Evolutionary conservation across 1,140 invertebrate genomes (phyloP).

Genomic region (Lutraria rhynchaena): DNA sequence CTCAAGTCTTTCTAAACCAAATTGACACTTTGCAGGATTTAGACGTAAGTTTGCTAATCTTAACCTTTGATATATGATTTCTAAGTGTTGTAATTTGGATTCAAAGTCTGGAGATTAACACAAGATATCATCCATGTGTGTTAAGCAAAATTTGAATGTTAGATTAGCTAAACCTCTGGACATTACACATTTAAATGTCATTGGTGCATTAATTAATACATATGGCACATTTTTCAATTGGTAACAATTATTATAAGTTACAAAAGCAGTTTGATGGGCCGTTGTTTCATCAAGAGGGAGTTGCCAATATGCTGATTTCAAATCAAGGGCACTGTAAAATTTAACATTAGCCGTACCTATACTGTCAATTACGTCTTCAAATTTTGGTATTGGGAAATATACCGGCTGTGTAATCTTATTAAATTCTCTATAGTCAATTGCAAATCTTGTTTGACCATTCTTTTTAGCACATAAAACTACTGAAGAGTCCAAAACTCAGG

Average conservation of each 20-base stretch:
- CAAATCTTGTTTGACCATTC: slow-evolving; percentile 50
- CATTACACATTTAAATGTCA: slow-evolving; percentile 83
- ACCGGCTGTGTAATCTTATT: slow-evolving; percentile 25
- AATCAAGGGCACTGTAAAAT: slow-evolving; percentile 36
- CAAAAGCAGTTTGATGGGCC: slow-evolving; percentile 2
- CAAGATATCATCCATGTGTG: slow-evolving; percentile 58
- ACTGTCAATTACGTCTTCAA: slow-evolving; percentile 34
- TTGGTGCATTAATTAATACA: slow-evolving; percentile 77
- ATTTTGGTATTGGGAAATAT: slow-evolving; percentile 33
- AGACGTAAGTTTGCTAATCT: slow-evolving; percentile 79
- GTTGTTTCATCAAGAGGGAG: slow-evolving; percentile 25
- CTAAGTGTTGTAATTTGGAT: slow-evolving; percentile 80
- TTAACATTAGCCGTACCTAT: slow-evolving; percentile 39
- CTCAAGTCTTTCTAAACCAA: slow-evolving; percentile 63
- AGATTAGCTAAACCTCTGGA: slow-evolving; percentile 63
- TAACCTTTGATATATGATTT: slow-evolving; percentile 77
- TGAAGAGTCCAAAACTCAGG: slow-evolving; percentile 39
- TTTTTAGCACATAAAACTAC: slow-evolving; percentile 60
- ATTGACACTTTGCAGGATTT: slow-evolving; percentile 80
- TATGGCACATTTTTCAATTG: slow-evolving; percentile 71
- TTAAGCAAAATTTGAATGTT: slow-evolving; percentile 34
- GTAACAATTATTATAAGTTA: slow-evolving; percentile 28
- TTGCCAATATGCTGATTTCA: slow-evolving; percentile 50
- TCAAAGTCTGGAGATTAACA: slow-evolving; percentile 75
- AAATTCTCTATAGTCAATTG: slow-evolving; percentile 44